A percentile compares a stretch with the other conserved stretches of the same genome.
These are phyloP conservation scores for Mergus octosetaceus DNA, from an alignment of 2,797 vertebrate species.

Conservation along the genomic window DNA sequence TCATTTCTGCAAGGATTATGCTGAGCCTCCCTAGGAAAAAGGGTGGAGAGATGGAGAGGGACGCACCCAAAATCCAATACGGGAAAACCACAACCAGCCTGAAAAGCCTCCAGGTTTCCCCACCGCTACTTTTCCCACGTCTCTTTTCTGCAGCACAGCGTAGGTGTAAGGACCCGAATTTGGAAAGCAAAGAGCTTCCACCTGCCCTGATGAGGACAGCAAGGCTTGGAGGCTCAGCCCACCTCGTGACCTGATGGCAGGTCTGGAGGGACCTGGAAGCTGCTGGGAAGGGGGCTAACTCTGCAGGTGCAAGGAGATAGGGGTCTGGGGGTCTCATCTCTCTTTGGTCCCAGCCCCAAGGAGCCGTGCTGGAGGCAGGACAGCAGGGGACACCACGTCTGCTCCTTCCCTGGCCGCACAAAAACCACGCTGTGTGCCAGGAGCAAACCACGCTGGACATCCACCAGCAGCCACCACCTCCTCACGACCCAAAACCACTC, in stretches of 20 bases:
- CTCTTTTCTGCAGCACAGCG: fast-evolving
- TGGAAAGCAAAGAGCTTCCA: not conserved
- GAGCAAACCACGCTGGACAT: not conserved
- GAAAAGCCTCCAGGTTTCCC: not conserved
- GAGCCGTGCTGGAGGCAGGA: not conserved
- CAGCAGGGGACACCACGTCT: not conserved
- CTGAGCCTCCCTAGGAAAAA: not conserved
- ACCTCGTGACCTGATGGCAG: fast-evolving
- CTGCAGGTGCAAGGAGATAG: not conserved
- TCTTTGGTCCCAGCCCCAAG: not conserved
- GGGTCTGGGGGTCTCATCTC: fast-evolving
- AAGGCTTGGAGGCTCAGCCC: fast-evolving
- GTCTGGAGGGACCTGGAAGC: not conserved
- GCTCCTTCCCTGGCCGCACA: not conserved
- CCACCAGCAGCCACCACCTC: not conserved
- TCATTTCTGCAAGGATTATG: slow-evolving; percentile 6
- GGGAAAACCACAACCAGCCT: slow-evolving; percentile 17
- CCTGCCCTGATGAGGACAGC: not conserved
- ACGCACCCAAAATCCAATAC: not conserved
- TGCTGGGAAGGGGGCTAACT: fast-evolving
- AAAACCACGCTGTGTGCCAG: not conserved
- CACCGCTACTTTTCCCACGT: fast-evolving
- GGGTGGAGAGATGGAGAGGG: slow-evolving; percentile 15
- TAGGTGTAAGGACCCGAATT: not conserved
- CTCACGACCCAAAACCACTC: fast-evolving